A percentile compares a stretch with the other conserved stretches of the same genome.
phyloP scores from a whole-genome alignment of 2,888 invertebrate genomes.

The Epinotia nisella region DNA sequence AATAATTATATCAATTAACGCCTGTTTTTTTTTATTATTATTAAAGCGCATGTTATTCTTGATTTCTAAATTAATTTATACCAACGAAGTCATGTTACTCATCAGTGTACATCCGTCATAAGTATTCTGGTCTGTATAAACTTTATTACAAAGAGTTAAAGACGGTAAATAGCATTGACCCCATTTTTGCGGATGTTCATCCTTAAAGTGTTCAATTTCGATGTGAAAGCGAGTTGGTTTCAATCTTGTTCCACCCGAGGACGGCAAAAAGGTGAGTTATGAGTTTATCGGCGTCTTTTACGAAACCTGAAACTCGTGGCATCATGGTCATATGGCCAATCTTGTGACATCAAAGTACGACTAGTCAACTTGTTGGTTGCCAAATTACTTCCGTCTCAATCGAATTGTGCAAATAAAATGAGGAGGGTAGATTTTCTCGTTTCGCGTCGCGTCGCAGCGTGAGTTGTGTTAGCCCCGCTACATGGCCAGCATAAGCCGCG shows the following conservation, averaged over 20 bases:
- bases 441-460: too few species aligned
- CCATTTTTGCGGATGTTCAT: slow-evolving; percentile 30
- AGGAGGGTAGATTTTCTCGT: too few species aligned
- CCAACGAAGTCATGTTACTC: too few species aligned
- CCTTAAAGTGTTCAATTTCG: slow-evolving; percentile 11
- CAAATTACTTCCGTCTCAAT: too few species aligned
- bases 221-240: slow-evolving; percentile 16
- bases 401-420: too few species aligned
- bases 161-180: slow-evolving; percentile 19
- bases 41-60: too few species aligned
- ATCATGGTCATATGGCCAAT: neutral
- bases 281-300: neutral
- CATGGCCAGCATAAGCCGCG: too few species aligned
- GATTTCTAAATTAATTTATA: too few species aligned
- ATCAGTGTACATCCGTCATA: neutral
- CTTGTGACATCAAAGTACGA: neutral
- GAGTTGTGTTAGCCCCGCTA: too few species aligned
- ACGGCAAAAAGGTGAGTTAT: slow-evolving; percentile 1
- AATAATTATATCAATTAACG: too few species aligned
- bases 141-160: neutral
- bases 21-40: too few species aligned
- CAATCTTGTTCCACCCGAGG: slow-evolving; percentile 6
- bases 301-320: neutral
- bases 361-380: too few species aligned
- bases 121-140: neutral